Evolutionary conservation across 2,888 invertebrate genomes (phyloP), one percentile per base, ranked within the genome.

Genomic region (Thecocarcelia acutangulata): DNA sequence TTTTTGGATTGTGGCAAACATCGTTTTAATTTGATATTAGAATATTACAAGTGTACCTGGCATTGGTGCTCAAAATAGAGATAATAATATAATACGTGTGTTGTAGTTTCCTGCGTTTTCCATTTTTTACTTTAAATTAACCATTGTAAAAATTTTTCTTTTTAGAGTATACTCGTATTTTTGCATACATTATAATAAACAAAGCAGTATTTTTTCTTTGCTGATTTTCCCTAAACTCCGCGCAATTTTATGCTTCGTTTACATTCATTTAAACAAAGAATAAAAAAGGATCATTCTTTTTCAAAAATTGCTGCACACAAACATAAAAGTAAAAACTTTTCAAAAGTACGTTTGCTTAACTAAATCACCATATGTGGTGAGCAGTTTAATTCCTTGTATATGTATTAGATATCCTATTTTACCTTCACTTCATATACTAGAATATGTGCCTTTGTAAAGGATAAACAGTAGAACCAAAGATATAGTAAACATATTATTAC

Each of bases 161-260:
- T 56, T 28, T 54, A 2, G 3, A 15, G 12, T 52, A 28, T 61
- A 50, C 21, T 19, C 17, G 13, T 70, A 9, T 42, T 50, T 59
- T 52, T 54, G 28, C 42, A 54, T 33, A 33, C 33, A 8, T 33
- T 33, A 33, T 8, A 33, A 33, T 8, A 52, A 59, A n/a, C 17
- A 17, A 19, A 52, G 61, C 33, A 61, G 50, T 52, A 42, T 59
- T n/a, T 61, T 66, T 64, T 64, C 50, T 61, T 66, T 64, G 56
- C 50, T 21, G 37, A 33, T 72, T 58, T 56, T 78, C 72, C 73
- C 72, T 46, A 79, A 73, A 54, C 48, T 59, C 44, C 59, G 59
- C 37, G 52, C 72, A 78, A 78, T 78, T 78, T 78, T 59, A 64
- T 66, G 78, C 78, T 78, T 72, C 59, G 72, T 6, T 61, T 17